phyloP scores from a whole-genome alignment of 2,113 vertebrate genomes.

The Sorex araneus region DNA sequence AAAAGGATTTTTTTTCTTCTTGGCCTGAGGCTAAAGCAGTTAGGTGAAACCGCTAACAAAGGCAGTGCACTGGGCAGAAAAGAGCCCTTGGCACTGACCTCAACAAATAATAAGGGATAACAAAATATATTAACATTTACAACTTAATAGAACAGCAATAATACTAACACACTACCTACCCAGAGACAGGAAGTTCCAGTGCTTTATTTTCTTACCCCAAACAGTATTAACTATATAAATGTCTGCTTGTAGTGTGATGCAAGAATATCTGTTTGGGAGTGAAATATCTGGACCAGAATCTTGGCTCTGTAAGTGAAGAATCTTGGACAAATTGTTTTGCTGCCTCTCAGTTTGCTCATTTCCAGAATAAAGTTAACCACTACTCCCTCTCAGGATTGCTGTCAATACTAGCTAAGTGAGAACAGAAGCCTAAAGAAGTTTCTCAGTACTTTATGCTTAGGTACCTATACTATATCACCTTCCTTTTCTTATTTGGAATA shows the following conservation, averaged over 20 bases:
- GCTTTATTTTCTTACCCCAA: not conserved
- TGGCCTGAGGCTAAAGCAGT: no score
- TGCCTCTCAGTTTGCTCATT: slow-evolving; percentile 29
- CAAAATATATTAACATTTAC: no score
- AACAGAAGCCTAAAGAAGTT: not conserved
- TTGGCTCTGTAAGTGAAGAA: not conserved
- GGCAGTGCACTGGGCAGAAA: no score
- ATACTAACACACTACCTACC: slow-evolving; percentile 89
- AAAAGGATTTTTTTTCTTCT: no score
- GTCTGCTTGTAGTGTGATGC: not conserved
- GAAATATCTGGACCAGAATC: not conserved
- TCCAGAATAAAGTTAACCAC: not conserved
- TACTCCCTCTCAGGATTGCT: not conserved
- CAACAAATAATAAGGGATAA: no score
- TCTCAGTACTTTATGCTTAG: not conserved
- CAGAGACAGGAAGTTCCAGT: slow-evolving; percentile 92
- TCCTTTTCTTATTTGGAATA: not conserved
- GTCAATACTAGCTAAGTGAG: not conserved
- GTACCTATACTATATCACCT: not conserved
- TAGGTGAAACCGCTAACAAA: no score
- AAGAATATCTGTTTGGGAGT: not conserved
- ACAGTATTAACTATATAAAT: not conserved
- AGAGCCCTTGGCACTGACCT: no score
- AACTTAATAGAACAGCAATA: no score
- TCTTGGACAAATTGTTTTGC: not conserved